Conservation (phyloP, 2,888 invertebrate genomes). For the Lasioglossum figueresi region DNA sequence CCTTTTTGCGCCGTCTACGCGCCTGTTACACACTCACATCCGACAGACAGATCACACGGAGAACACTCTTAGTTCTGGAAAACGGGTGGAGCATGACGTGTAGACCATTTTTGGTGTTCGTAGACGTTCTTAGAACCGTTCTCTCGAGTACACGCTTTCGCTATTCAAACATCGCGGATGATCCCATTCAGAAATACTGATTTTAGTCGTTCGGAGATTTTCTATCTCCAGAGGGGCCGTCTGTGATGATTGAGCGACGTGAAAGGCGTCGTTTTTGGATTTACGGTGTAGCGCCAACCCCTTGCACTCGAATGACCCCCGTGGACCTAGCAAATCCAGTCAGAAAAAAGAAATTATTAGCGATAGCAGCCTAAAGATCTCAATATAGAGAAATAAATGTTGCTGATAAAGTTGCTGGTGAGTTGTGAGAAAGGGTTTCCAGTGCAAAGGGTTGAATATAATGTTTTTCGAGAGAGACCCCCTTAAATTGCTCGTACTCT, state of each 20-base stretch:
- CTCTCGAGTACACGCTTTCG: not conserved
- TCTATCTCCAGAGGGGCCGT: not conserved
- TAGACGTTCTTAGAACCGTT: not conserved
- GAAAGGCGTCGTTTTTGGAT: not conserved
- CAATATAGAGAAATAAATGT: too few relatives aligned
- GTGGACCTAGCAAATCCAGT: too few relatives aligned
- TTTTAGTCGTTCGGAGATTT: not conserved
- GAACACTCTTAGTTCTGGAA: not conserved
- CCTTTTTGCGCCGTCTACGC: constrained; percentile 13
- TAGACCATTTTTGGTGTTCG: not conserved
- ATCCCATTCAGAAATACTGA: not conserved
- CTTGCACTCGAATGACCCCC: not conserved
- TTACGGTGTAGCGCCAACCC: not conserved
- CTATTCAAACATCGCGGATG: not conserved
- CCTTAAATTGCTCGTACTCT: not conserved
- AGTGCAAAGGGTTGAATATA: not conserved
- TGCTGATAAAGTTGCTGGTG: not conserved
- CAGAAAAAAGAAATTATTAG: too few relatives aligned
- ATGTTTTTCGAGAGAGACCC: not conserved
- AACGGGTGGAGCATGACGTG: not conserved
- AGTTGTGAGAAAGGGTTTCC: not conserved
- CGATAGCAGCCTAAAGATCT: too few relatives aligned
- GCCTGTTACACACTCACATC: not conserved
- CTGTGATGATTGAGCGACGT: not conserved
- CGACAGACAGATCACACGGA: not conserved